Evolutionary conservation across 2,888 invertebrate species (phyloP), one percentile per base, ranked within the genome.

Genomic region (Morpho helenor): DNA sequence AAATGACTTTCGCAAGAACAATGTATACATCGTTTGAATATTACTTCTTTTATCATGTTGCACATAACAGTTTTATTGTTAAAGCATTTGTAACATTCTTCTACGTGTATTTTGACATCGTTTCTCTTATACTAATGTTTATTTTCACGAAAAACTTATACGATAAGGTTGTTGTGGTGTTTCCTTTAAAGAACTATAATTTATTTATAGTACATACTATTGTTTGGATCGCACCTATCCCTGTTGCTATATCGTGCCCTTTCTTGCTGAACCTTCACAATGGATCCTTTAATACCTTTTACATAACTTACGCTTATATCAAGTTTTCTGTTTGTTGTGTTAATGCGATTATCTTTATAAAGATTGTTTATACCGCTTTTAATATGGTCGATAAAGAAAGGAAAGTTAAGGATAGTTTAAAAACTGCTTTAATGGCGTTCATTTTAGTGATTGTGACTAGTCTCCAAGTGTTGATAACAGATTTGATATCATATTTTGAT

Each of bases 91-190:
- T 69, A 0, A 77, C 68, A 22, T 64, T 72, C 0, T 16, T 74
- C 0, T 84, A 81, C 59, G 45, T 76, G 4, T 79, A 80, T 43
- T 76, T 76, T 0, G 87, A 87, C 44, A 70, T 75, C 0, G 77
- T 74, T 0, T 55, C 86, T 0, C 62, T 84, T 0, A 70, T 72
- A 9, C 80, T 83, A 74, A 87, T 84, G 83, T 81, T 81, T 45
- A 59, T 84, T 2, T 86, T 82, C 59, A 79, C 82, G 0, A 83
- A 80, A 61, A 80, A 83, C 55, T 62, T 87, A 7, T 85, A 84
- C 62, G 76, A 82, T 10, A 84, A 84, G 69, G 72, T 84, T 7
- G 76, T 85, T 1, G 48, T 76, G 3, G 85, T 82, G 47, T 82
- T 81, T 41, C 60, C 65, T 2, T 49, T 69, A 5, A 65, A 68